Conservation (phyloP, 2,113 vertebrate species). For the Siniperca chuatsi region DNA sequence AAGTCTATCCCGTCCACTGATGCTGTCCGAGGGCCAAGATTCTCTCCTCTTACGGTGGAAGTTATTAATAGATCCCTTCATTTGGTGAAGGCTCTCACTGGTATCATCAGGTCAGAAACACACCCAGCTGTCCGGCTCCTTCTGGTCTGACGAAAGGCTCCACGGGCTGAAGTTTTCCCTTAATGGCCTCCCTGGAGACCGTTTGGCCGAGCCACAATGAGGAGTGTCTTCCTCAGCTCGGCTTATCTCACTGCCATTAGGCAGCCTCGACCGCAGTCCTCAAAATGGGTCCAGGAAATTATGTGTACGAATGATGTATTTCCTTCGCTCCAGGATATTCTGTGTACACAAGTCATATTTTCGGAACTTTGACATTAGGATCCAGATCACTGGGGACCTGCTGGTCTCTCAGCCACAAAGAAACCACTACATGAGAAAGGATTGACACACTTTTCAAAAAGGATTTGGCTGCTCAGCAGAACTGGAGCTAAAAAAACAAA, state of each 20-base stretch:
- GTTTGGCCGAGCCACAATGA: neutral
- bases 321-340: slow-evolving; percentile 28
- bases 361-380: slow-evolving; percentile 17
- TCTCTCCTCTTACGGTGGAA: slow-evolving; percentile 46
- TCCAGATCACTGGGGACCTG: neutral
- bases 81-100: slow-evolving; percentile 35
- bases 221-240: slow-evolving; percentile 17
- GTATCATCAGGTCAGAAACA: slow-evolving; percentile 44
- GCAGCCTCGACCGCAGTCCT: slow-evolving; percentile 31
- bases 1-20: slow-evolving; percentile 39
- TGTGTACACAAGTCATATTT: neutral
- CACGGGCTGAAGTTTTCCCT: neutral
- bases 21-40: slow-evolving; percentile 48
- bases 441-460: slow-evolving; percentile 46
- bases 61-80: slow-evolving; percentile 71
- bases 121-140: slow-evolving; percentile 38
- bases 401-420: slow-evolving; percentile 6
- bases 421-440: slow-evolving; percentile 32
- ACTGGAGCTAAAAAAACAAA: slow-evolving; percentile 15
- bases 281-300: slow-evolving; percentile 19
- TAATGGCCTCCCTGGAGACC: slow-evolving; percentile 62
- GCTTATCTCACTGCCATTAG: slow-evolving; percentile 46
- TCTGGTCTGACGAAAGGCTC: slow-evolving; percentile 33
- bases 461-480: slow-evolving; percentile 34
- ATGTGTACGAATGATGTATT: slow-evolving; percentile 12